Conservation (phyloP, 2,797 vertebrate genomes). For the Melanotaenia parkinsoni region DNA sequence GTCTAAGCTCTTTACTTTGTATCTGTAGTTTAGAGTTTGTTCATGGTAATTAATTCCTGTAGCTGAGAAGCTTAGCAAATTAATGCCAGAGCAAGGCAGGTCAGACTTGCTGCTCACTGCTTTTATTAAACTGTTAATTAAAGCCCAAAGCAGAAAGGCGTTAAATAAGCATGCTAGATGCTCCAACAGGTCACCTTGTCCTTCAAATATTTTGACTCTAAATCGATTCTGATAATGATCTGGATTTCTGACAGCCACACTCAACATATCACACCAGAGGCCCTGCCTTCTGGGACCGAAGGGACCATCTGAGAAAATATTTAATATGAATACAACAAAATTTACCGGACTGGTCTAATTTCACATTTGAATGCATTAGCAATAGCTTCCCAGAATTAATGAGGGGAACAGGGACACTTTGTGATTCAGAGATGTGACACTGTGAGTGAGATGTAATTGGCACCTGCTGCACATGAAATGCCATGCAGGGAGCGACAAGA, state of each 20-base stretch:
- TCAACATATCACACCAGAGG: not conserved
- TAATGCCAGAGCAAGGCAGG: conserved; percentile 58
- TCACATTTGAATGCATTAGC: conserved; percentile 20
- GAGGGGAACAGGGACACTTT: conserved; percentile 16
- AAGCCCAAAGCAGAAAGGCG: conserved; percentile 54
- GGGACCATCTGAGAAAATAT: not conserved
- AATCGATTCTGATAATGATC: conserved; percentile 46
- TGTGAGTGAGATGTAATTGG: conserved; percentile 50
- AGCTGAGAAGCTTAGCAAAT: conserved; percentile 67
- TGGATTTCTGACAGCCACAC: conserved; percentile 32
- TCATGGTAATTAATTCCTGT: conserved; percentile 68
- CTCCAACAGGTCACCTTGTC: conserved; percentile 49
- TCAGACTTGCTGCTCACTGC: conserved; percentile 53
- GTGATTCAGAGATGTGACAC: conserved; percentile 36
- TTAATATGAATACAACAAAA: conserved; percentile 17
- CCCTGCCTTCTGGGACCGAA: not conserved
- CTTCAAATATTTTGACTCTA: conserved; percentile 57
- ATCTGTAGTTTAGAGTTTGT: conserved; percentile 61
- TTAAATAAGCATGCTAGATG: conserved; percentile 33
- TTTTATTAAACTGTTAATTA: conserved; percentile 72
- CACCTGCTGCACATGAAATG: conserved; percentile 53
- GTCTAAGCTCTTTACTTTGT: conserved; percentile 63
- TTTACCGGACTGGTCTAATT: conserved; percentile 2
- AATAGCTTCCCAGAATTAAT: conserved; percentile 1
- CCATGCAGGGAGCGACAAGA: conserved; percentile 24